Base-by-base conservation (phyloP, 2,797 vertebrate genomes). In the Takifugu rubripes region DNA sequence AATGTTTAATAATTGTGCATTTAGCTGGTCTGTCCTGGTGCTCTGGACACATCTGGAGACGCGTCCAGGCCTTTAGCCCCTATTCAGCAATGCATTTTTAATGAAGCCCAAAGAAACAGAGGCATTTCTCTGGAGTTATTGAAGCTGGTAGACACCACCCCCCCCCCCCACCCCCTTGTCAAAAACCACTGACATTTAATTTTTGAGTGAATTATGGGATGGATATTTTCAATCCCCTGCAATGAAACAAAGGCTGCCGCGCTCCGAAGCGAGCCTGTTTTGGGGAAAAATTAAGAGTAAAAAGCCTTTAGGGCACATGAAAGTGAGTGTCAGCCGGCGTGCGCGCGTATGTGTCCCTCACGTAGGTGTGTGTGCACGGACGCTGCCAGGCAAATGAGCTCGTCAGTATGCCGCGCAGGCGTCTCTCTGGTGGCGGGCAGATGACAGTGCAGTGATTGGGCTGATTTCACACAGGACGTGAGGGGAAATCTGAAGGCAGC, bases 391-490 rank as follows among this genome's bases (percentile, higher is more conserved):
- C 72, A 83, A 85, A 81, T 84, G 74, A 84, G 78, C 77, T 72
- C 73, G 79, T 90, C 86, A 82, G 82, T 86, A 88, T 89, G 82
- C 85, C 11, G 74, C 16, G 65, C 79, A 75, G 84, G 75, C 79
- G 73, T 84, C 75, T 81, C 81, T 86, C 84, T 82, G 81, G 79
- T 86, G 85, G 78, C 72, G 78, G 81, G 75, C 86, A 86, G 86
- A 83, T 84, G 79, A 83, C 85, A 79, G 83, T 81, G 86, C 84
- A 83, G 84, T 81, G 85, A 88, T 88, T 85, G 87, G 86, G 81
- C 83, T 85, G 83, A 86, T 88, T 85, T 89, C 81, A 79, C 61
- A 6, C 62, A 77, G 72, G 74, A 88, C 85, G 84, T 89, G 88
- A 88, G 78, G 72, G 83, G 87, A 87, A 86, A 87, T 82, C 75